These are phyloP conservation scores for Salvelinus namaycush DNA, from an alignment of 2,113 vertebrate species.

Conservation along the genomic window DNA sequence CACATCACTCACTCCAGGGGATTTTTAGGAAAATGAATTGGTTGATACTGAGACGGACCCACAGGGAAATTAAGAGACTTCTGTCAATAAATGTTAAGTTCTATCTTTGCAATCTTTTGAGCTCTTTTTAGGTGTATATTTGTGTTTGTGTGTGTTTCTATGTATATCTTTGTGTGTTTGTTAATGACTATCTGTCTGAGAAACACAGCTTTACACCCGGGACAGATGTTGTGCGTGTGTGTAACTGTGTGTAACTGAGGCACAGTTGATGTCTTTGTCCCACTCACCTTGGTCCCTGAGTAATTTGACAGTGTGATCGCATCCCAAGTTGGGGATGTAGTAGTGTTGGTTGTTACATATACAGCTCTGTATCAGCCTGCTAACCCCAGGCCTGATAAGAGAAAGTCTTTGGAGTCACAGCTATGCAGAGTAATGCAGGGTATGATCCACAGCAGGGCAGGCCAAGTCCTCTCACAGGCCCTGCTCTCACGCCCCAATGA, in stretches of 20 bases:
- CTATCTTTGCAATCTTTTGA: not conserved
- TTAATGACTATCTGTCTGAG: not conserved
- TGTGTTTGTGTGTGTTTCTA: not conserved
- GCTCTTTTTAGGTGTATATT: not conserved
- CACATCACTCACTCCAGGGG: not conserved
- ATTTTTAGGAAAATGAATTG: not conserved
- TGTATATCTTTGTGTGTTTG: not conserved
- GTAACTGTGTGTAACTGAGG: too few species aligned
- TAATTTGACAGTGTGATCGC: not conserved
- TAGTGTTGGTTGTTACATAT: not conserved
- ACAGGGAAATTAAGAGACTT: not conserved
- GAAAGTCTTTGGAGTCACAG: not conserved
- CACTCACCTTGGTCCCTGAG: not conserved
- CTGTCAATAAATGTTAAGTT: not conserved
- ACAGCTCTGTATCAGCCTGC: constrained; percentile 1
- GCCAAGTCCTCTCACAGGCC: constrained; percentile 16
- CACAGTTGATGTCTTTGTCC: too few species aligned
- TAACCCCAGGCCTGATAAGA: not conserved
- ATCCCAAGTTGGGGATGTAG: not conserved
- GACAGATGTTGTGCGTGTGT: too few species aligned
- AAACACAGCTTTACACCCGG: not conserved
- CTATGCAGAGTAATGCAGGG: not conserved
- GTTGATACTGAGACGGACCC: not conserved
- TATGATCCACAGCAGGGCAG: not conserved
- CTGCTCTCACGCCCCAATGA: constrained; percentile 66